phyloP scores from a whole-genome alignment of 2,113 vertebrate species.

The Campylorhamphus procurvoides region DNA sequence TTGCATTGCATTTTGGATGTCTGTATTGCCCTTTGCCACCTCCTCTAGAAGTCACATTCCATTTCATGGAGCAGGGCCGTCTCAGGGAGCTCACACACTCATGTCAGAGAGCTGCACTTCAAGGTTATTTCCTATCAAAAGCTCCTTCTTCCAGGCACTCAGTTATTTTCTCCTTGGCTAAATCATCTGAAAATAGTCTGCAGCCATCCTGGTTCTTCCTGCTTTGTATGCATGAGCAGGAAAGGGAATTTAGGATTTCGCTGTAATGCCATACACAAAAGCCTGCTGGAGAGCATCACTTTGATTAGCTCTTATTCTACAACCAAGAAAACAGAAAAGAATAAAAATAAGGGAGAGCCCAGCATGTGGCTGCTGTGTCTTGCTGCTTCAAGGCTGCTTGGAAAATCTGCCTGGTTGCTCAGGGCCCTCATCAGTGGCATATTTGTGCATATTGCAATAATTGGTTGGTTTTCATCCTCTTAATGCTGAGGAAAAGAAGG shows the following conservation, averaged over 20 bases:
- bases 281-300: slow-evolving; percentile 40
- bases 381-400: slow-evolving; percentile 9
- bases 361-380: slow-evolving; percentile 1
- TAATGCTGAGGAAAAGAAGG: neutral
- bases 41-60: neutral
- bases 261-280: slow-evolving; percentile 7
- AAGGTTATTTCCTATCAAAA: neutral
- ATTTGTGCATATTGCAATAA: neutral
- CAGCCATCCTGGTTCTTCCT: neutral
- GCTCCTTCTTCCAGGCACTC: neutral
- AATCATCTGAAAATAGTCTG: neutral
- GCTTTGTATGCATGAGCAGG: slow-evolving; percentile 31
- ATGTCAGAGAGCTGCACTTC: neutral
- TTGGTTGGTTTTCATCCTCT: neutral
- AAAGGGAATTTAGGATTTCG: slow-evolving; percentile 14
- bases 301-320: slow-evolving; percentile 36
- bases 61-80: neutral
- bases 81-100: accelerated
- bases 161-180: slow-evolving; percentile 19
- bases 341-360: slow-evolving; percentile 23
- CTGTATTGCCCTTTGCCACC: neutral
- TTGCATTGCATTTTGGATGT: neutral
- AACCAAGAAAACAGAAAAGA: slow-evolving; percentile 21
- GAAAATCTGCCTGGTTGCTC: neutral
- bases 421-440: neutral